A percentile compares a stretch with the other conserved stretches of the same genome.
Evolutionary conservation across 2,797 vertebrate species (phyloP).

Genomic region (Enoplosus armatus): DNA sequence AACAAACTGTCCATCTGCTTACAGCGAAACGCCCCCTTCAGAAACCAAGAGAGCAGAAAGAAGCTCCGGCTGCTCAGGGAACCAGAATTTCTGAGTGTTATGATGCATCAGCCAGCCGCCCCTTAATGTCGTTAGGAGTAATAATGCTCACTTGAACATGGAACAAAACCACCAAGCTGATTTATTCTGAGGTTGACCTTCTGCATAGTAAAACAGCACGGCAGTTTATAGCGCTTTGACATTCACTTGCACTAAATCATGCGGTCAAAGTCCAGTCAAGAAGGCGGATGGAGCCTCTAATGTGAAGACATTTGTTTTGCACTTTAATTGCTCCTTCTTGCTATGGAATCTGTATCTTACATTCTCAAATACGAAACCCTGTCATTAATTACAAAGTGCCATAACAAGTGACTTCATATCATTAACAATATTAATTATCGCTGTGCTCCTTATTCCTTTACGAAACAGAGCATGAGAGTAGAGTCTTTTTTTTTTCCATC

Average conservation of each 20-base stretch:
- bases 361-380: constrained; percentile 64
- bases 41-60: constrained; percentile 72
- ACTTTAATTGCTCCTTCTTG: constrained; percentile 63
- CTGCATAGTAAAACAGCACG: constrained; percentile 59
- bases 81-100: constrained; percentile 67
- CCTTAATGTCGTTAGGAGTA: constrained; percentile 81
- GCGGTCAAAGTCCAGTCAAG: constrained; percentile 67
- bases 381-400: constrained; percentile 85
- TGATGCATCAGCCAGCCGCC: constrained; percentile 67
- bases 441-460: constrained; percentile 86
- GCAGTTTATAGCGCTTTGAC: constrained; percentile 71
- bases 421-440: constrained; percentile 89
- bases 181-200: constrained; percentile 78
- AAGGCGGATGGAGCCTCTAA: constrained; percentile 43
- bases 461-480: constrained; percentile 82
- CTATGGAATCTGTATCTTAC: constrained; percentile 67
- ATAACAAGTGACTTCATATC: constrained; percentile 85
- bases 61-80: constrained; percentile 56
- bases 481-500: constrained; percentile 80
- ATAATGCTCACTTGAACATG: constrained; percentile 83
- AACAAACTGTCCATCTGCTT: constrained; percentile 84
- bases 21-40: constrained; percentile 66
- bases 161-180: constrained; percentile 68
- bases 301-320: constrained; percentile 57
- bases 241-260: constrained; percentile 75